Base-by-base conservation (phyloP, 2,113 vertebrate genomes). In the Hoplias malabaricus region DNA sequence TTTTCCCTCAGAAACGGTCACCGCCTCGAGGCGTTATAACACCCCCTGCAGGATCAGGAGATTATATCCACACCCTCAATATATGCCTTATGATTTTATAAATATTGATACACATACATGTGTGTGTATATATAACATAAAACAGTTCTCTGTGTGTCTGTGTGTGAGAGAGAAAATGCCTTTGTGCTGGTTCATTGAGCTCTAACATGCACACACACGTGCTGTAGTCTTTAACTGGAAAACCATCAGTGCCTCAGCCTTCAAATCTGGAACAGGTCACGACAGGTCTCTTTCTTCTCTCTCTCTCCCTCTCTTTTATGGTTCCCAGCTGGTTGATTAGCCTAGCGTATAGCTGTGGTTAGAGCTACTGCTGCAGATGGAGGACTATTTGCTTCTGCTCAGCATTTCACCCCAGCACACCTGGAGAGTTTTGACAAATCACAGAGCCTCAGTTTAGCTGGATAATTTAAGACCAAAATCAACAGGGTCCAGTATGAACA, bases 261-360 rank as follows among this genome's bases (percentile, higher is more conserved):
- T 42, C 27, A 14, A 68, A 61, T 53, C 53, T 50, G 34, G 34
- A 67, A 78, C 80, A 82, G 69, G 80, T 73, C 80, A 69, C 42
- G 75, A 21, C 75, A 82, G 74, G 11, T 57, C 23, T 25, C 53
- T 25, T 8, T 25, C n/a, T 56, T 33, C 29, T 61, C 13, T 34
- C 57, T 61, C 57, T 33, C 56, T 29, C 12, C 0, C 43, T 48
- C 43, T n/a, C 43, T 71, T 68, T 81, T 73, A 72, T 73, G 38
- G 40, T 48, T 75, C 80, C 69, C 80, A 81, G 73, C 80, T 81
- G 80, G 38, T 69, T 73, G 65, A 72, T 73, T 31, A 73, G 38
- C 25, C 68, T 42, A 75, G 66, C 71, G 50, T 48, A n/a, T n/a
- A 77, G 73, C 33, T 10, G 63, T 38, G 25, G 63, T 48, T 31